These are phyloP conservation scores for Drosophila nr. medialis DNA, from an alignment of 2,888 invertebrate genomes.

Conservation along the genomic window DNA sequence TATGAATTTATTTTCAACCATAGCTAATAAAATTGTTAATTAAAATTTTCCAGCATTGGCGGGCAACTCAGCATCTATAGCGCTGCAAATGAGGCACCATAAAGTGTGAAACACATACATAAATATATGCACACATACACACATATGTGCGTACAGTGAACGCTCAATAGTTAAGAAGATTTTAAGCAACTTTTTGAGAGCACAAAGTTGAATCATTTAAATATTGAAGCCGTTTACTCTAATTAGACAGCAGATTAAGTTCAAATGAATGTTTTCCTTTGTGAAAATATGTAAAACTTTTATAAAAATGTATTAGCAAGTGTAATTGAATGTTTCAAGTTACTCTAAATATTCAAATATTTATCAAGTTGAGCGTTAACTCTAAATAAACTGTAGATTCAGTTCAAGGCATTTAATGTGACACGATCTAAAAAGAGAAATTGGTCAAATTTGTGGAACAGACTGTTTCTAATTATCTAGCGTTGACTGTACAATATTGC, in stretches of 20 bases:
- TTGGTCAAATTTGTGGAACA: not conserved
- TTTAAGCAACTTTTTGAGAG: not conserved
- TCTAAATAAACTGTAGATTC: not conserved
- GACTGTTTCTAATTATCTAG: not conserved
- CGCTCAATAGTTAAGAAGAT: not conserved
- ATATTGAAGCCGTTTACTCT: too few species aligned
- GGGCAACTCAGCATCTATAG: constrained; percentile 57
- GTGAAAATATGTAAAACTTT: not conserved
- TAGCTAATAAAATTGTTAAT: constrained; percentile 79
- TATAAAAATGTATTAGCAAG: not conserved
- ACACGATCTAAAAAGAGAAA: not conserved
- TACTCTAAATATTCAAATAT: not conserved
- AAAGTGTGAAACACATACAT: constrained; percentile 33
- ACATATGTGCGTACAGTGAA: not conserved
- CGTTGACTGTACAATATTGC: not conserved
- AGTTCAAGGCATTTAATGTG: not conserved
- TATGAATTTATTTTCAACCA: constrained; percentile 73
- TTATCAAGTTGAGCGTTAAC: not conserved
- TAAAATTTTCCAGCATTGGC: constrained; percentile 74
- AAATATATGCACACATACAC: not conserved
- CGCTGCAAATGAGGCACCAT: constrained; percentile 51
- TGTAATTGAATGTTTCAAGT: not conserved
- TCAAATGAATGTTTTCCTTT: too few species aligned
- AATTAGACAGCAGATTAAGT: too few species aligned
- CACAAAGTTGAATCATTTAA: too few species aligned